Evolutionary conservation across 2,888 invertebrate species (phyloP).

Genomic region (Prosapia bicincta): DNA sequence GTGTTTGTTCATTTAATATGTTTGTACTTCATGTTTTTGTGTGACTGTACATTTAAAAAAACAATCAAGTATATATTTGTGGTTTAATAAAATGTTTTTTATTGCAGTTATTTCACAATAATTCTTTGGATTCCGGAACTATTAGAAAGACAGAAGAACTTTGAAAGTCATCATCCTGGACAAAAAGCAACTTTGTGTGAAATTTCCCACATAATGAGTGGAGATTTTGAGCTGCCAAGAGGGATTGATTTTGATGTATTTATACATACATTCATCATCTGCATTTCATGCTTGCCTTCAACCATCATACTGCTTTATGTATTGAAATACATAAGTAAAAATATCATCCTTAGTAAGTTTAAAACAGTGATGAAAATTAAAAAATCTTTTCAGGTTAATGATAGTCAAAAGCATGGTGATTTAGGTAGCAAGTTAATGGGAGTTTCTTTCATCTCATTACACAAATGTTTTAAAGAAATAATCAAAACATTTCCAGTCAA

Average conservation of each 20-base stretch:
- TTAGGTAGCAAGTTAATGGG: too few species aligned
- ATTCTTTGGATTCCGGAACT: conserved; percentile 32
- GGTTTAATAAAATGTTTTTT: too few species aligned
- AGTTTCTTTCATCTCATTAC: too few species aligned
- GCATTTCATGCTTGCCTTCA: conserved; percentile 17
- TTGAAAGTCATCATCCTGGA: neutral
- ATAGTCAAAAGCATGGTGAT: too few species aligned
- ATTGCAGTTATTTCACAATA: conserved; percentile 38
- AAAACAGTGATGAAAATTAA: too few species aligned
- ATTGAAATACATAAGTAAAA: conserved; percentile 26
- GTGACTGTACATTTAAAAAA: too few species aligned
- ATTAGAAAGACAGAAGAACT: conserved; percentile 17
- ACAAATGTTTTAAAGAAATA: too few species aligned
- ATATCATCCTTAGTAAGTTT: conserved; percentile 14
- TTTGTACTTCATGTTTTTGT: too few species aligned
- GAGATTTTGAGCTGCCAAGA: neutral
- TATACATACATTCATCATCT: conserved; percentile 16
- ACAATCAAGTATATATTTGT: too few species aligned
- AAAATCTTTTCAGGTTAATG: too few species aligned
- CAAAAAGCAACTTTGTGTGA: conserved; percentile 2
- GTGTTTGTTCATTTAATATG: too few species aligned
- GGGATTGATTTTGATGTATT: neutral
- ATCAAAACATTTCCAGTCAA: too few species aligned
- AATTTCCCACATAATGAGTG: neutral
- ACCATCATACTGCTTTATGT: conserved; percentile 12